Evolutionary conservation across 2,888 invertebrate species (phyloP).

Genomic region (Erebia ligea): DNA sequence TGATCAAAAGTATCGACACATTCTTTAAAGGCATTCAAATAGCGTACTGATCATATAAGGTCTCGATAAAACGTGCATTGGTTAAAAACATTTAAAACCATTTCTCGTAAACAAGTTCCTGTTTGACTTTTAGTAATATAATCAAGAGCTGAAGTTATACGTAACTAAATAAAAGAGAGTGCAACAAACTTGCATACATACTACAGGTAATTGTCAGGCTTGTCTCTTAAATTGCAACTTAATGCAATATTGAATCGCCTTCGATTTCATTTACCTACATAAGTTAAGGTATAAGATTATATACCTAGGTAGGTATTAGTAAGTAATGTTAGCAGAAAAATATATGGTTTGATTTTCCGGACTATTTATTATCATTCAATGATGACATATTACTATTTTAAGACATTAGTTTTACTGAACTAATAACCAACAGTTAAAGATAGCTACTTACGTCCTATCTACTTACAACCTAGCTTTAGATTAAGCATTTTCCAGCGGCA

Average conservation of each 20-base stretch:
- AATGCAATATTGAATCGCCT: conserved; percentile 47
- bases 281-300: conserved; percentile 1
- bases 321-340: conserved; percentile 16
- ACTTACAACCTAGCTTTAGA: too few species aligned
- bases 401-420: not conserved
- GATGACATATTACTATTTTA: not conserved
- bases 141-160: conserved; percentile 17
- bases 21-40: conserved; percentile 15
- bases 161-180: conserved; percentile 26
- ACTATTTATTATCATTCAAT: not conserved
- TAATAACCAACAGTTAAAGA: not conserved
- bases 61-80: conserved; percentile 22
- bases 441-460: too few species aligned
- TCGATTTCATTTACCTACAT: conserved; percentile 30
- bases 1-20: conserved; percentile 25
- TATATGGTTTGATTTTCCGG: not conserved
- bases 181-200: conserved; percentile 52
- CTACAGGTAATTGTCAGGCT: conserved; percentile 50
- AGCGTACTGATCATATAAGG: conserved; percentile 17
- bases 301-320: not conserved
- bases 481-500: not conserved
- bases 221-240: conserved; percentile 70
- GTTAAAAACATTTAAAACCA: conserved; percentile 7
- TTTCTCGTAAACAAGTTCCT: conserved; percentile 16
- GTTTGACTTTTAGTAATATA: conserved; percentile 24